A percentile compares a stretch with the other conserved stretches of the same genome.
phyloP scores from a whole-genome alignment of 2,113 vertebrate genomes.

The Oplegnathus fasciatus region DNA sequence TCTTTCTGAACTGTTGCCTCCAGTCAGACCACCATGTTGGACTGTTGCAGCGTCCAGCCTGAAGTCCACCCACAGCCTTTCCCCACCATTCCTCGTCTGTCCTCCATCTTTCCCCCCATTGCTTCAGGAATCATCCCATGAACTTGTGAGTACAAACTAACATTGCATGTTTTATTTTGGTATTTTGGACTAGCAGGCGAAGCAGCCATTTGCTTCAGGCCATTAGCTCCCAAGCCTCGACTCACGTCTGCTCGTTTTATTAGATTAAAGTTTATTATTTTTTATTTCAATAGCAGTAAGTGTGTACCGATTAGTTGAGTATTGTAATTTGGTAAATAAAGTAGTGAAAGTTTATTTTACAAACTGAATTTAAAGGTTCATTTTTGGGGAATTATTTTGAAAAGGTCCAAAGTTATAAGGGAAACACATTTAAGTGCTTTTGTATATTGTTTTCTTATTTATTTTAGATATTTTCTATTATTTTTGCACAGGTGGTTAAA shows the following conservation, averaged over 20 bases:
- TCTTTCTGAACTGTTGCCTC: not conserved
- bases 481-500: too few species aligned
- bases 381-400: too few species aligned
- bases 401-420: too few species aligned
- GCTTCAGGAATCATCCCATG: not conserved
- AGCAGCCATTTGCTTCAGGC: not conserved
- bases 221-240: not conserved
- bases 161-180: not conserved
- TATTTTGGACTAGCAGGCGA: not conserved
- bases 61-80: not conserved
- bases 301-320: too few species aligned
- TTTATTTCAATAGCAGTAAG: too few species aligned
- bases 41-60: too few species aligned
- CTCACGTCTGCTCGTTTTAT: not conserved
- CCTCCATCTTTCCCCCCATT: not conserved
- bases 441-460: too few species aligned
- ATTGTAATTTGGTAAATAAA: too few species aligned
- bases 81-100: not conserved
- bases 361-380: too few species aligned
- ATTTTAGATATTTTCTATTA: too few species aligned
- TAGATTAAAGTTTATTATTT: not conserved
- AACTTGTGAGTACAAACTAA: slow-evolving; percentile 2
- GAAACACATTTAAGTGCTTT: too few species aligned
- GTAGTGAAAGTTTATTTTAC: too few species aligned
- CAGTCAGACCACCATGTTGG: not conserved